phyloP scores from a whole-genome alignment of 2,888 invertebrate species.

The Epirrhoe alternata region DNA sequence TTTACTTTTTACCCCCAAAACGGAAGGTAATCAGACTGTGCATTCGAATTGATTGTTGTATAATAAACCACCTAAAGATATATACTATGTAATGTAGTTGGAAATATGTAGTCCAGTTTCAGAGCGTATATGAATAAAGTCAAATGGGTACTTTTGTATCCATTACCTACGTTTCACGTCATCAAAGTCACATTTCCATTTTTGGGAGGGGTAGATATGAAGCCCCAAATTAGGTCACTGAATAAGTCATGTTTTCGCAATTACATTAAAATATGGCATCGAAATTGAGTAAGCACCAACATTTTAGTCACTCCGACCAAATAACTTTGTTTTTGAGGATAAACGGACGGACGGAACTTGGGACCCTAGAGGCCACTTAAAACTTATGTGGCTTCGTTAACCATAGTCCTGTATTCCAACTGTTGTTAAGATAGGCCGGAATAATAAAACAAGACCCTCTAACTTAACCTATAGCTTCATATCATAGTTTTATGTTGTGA shows the following conservation, averaged over 20 bases:
- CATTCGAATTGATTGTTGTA: background rate
- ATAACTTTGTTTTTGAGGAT: constrained; percentile 79
- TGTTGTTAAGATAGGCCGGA: constrained; percentile 63
- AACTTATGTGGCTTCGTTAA: constrained; percentile 82
- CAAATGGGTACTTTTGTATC: no score
- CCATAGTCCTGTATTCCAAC: constrained; percentile 69
- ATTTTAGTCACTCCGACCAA: constrained; percentile 72
- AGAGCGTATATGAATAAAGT: no score
- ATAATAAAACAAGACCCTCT: constrained; percentile 55
- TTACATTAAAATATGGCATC: constrained; percentile 46
- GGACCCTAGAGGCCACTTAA: constrained; percentile 78
- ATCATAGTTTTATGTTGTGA: constrained; percentile 32
- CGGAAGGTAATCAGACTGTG: background rate
- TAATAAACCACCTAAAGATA: no score
- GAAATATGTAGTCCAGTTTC: no score
- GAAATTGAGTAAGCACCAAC: constrained; percentile 65
- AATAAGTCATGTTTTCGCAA: constrained; percentile 1
- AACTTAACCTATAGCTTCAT: constrained; percentile 31
- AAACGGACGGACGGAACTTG: constrained; percentile 75
- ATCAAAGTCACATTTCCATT: background rate
- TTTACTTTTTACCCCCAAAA: constrained; percentile 9
- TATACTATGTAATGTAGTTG: no score
- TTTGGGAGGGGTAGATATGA: background rate
- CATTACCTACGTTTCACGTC: no score
- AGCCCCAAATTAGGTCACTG: background rate